These are phyloP conservation scores for Etheostoma perlongum DNA, from an alignment of 2,797 vertebrate species.

Conservation along the genomic window DNA sequence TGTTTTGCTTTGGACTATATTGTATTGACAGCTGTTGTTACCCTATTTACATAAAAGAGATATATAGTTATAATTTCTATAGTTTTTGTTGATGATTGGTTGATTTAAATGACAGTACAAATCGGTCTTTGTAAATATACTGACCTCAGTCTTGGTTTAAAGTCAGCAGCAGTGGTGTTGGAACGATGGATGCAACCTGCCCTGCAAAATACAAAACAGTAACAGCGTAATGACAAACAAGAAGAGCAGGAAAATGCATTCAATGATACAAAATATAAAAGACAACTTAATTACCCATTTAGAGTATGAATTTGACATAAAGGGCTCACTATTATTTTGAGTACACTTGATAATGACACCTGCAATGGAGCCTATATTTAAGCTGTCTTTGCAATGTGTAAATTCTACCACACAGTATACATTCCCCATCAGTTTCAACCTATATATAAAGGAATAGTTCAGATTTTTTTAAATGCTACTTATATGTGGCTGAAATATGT, in stretches of 20 bases:
- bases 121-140: slow-evolving; percentile 5
- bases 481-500: too few relatives aligned
- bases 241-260: too few relatives aligned
- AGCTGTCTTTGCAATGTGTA: not conserved
- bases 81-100: not conserved
- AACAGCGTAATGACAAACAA: not conserved
- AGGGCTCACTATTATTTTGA: not conserved
- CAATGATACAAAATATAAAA: not conserved
- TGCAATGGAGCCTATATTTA: too few relatives aligned
- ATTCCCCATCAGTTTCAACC: too few relatives aligned
- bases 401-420: not conserved
- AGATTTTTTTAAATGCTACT: too few relatives aligned
- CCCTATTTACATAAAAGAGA: not conserved
- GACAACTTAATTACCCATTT: not conserved
- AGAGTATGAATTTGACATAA: not conserved
- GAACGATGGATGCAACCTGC: slow-evolving; percentile 81
- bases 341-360: not conserved
- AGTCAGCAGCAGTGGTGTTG: slow-evolving; percentile 78
- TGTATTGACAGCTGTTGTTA: not conserved
- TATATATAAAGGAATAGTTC: too few relatives aligned
- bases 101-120: not conserved
- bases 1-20: not conserved
- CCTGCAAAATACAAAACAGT: slow-evolving; percentile 62
- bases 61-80: too few relatives aligned
- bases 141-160: slow-evolving; percentile 77